phyloP scores from a whole-genome alignment of 2,797 vertebrate species.

The Xenops minutus region DNA sequence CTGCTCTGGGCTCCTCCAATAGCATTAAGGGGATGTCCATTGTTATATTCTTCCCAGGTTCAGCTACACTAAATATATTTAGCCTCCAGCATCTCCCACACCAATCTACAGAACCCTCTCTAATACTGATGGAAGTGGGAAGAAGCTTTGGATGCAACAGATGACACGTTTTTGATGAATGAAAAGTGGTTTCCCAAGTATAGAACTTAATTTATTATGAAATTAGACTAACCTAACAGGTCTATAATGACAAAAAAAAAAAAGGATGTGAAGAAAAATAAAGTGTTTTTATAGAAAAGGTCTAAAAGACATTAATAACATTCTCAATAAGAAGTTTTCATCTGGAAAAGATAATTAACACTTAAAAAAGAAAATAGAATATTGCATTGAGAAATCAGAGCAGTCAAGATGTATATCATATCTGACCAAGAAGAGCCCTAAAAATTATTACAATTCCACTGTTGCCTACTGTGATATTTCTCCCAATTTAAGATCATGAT shows the following conservation, averaged over 20 bases:
- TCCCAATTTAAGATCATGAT: background rate
- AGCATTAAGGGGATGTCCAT: background rate
- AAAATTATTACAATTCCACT: background rate
- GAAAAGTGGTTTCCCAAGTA: background rate
- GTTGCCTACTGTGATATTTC: background rate
- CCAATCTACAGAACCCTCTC: background rate
- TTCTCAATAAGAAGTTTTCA: background rate
- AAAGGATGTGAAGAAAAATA: background rate
- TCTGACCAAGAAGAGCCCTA: background rate
- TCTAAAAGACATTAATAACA: background rate
- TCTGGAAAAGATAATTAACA: background rate
- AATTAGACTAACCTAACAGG: background rate
- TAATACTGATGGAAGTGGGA: background rate
- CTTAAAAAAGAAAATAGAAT: background rate
- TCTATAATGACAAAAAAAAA: background rate
- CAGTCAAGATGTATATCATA: accelerated
- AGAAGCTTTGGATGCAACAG: background rate
- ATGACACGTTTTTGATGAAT: background rate
- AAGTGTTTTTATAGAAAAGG: background rate
- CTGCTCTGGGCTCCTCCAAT: background rate
- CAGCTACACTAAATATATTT: background rate
- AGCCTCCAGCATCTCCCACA: background rate
- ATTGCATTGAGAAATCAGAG: background rate
- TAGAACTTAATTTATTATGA: background rate
- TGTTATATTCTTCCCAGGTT: background rate